Base-by-base conservation (phyloP, 1,140 invertebrate species). In the Camponotus vicinus region DNA sequence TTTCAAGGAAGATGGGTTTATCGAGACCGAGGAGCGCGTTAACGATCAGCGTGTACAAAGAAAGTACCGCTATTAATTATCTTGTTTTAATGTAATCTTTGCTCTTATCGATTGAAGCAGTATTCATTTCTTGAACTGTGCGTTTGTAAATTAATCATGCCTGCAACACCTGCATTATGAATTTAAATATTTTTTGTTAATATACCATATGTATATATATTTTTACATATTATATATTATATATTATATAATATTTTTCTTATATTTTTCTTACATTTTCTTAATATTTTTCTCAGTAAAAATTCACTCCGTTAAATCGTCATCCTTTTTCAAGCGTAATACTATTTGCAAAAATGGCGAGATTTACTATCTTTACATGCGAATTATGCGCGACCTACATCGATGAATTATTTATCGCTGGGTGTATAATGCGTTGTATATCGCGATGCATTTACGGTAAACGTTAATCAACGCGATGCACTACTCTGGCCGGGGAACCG, bases 1-100 rank as follows among this genome's bases (percentile, higher is more conserved):
- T 89, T 86, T 85, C 69, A 86, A 89, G 64, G 75, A 59, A 85
- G 88, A 89, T 85, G 80, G 82, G 73, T 88, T 88, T 85, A 88
- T 80, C 87, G 87, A 76, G 83, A 73, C 61, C 61, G 61, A 52
- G 3, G 42, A 67, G 70, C 63, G 77, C 80, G 83, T 88, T 88
- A 88, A 86, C 67, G 88, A n/a, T 57, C 59, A 45, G 13, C 61
- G 15, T n/a, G 11, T 42, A 59, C 4, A 21, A 40, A 42, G 32
- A 27, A 55, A 55, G n/a, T 18, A 52, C 18, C n/a, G 13, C 63
- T 55, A 79, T 80, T 52, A 79, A 40, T 67, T 70, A 55, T 57
- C 34, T 67, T 57, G 34, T 45, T 45, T 64, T 40, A n/a, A 34
- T 27, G 13, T 18, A 11, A 11, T 55, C 13, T 55, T 78, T 66